These are phyloP conservation scores for Muntiacus reevesi DNA, from an alignment of 2,113 vertebrate genomes.

Conservation along the genomic window DNA sequence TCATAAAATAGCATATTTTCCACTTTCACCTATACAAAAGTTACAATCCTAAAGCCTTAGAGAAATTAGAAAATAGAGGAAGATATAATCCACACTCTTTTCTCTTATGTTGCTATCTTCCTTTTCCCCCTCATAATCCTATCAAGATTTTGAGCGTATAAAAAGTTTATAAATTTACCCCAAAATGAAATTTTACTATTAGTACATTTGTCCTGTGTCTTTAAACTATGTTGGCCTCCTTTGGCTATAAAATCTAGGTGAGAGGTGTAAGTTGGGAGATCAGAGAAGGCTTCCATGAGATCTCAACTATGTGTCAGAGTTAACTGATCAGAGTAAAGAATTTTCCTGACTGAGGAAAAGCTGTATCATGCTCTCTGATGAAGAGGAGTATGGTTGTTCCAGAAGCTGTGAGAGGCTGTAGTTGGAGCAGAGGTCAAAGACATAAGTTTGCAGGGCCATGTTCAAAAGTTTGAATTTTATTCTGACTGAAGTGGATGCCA, in stretches of 20 bases:
- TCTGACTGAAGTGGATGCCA: background rate
- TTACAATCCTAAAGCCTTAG: background rate
- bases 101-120: background rate
- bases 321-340: background rate
- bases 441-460: background rate
- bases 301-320: background rate
- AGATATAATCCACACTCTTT: background rate
- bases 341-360: background rate
- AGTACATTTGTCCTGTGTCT: background rate
- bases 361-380: background rate
- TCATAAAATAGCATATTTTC: background rate
- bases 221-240: conserved; percentile 1
- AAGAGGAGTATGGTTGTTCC: background rate
- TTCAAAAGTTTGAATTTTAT: background rate
- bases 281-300: background rate
- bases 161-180: conserved; percentile 19
- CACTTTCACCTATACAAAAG: background rate
- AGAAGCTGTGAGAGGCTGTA: background rate
- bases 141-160: conserved; percentile 1
- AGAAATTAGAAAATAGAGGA: background rate
- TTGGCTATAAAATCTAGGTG: background rate
- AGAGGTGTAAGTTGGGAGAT: background rate
- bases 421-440: background rate
- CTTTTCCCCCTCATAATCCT: background rate
- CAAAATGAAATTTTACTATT: conserved; percentile 23